phyloP scores from a whole-genome alignment of 2,888 invertebrate genomes.

The Griposia aprilina region DNA sequence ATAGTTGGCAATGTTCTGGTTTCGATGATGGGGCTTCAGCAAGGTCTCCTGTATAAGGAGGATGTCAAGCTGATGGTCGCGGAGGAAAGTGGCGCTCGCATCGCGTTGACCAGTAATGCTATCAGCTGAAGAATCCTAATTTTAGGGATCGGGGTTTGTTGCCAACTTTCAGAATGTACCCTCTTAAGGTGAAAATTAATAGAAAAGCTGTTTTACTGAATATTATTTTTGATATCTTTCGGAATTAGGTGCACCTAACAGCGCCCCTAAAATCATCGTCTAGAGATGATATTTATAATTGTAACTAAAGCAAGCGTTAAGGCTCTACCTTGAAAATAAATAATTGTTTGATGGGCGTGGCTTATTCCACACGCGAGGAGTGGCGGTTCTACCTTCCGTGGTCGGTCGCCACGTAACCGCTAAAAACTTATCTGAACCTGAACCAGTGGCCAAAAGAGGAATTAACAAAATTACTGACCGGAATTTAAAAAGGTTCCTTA shows the following conservation, averaged over 20 bases:
- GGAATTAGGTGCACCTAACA: background rate
- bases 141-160: background rate
- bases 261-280: background rate
- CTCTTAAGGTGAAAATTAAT: background rate
- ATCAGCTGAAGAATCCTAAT: too few species aligned
- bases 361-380: too few species aligned
- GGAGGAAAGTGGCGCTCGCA: background rate
- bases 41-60: background rate
- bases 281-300: background rate
- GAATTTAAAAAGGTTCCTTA: too few species aligned
- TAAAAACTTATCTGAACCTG: too few species aligned
- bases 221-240: background rate
- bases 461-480: too few species aligned
- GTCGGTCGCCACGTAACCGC: too few species aligned
- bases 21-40: background rate
- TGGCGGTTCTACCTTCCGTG: too few species aligned
- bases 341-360: too few species aligned
- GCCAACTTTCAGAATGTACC: background rate
- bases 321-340: too few species aligned
- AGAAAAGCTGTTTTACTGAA: background rate
- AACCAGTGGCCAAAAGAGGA: too few species aligned
- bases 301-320: background rate
- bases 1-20: background rate
- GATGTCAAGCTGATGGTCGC: background rate
- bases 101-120: background rate